Percentiles rank a stretch among this genome's conserved stretches.
These are phyloP conservation scores for Erebia ligea DNA, from an alignment of 2,888 invertebrate species.

Conservation along the genomic window DNA sequence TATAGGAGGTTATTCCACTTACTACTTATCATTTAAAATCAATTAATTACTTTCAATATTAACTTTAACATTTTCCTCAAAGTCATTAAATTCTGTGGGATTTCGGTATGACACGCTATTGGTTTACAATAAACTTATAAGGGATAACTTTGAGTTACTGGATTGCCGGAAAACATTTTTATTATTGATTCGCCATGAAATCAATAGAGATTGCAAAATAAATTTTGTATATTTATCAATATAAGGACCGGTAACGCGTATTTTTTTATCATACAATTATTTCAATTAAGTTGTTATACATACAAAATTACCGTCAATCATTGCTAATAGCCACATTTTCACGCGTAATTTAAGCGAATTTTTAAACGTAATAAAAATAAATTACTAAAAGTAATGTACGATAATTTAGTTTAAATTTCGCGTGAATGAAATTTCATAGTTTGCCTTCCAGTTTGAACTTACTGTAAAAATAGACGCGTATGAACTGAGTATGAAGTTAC, in stretches of 20 bases:
- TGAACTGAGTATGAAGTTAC: not conserved
- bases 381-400: not conserved
- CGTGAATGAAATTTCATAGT: not conserved
- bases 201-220: not conserved
- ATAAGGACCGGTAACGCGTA: too few species aligned
- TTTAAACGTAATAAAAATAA: not conserved
- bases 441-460: not conserved
- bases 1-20: constrained; percentile 57
- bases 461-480: not conserved
- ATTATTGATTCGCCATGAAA: not conserved
- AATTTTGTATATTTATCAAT: too few species aligned
- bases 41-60: constrained; percentile 51
- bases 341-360: not conserved
- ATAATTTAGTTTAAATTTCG: not conserved
- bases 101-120: constrained; percentile 23
- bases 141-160: not conserved
- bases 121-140: not conserved
- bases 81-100: constrained; percentile 31
- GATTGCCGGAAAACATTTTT: not conserved
- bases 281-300: too few species aligned
- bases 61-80: constrained; percentile 43
- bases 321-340: not conserved
- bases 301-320: too few species aligned
- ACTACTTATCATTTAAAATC: constrained; percentile 59
- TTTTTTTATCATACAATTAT: too few species aligned